Evolutionary conservation across 2,797 vertebrate species (phyloP).

Genomic region (Sitta carolinensis): DNA sequence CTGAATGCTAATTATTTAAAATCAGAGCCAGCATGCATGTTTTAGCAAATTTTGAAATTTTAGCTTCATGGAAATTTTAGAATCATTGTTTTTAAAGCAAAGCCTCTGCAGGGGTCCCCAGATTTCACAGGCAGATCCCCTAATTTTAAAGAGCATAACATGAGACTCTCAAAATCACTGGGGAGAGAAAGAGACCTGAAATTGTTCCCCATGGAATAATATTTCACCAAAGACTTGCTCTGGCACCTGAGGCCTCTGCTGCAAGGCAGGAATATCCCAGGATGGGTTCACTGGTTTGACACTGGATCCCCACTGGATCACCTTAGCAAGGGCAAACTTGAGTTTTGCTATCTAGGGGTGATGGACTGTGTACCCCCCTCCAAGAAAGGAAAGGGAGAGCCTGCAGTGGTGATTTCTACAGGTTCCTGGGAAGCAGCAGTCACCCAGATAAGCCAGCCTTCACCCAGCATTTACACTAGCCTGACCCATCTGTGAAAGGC

Average conservation of each 20-base stretch:
- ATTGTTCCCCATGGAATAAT: not conserved
- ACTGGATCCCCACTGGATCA: not conserved
- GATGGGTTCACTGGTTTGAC: not conserved
- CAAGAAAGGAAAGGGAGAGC: not conserved
- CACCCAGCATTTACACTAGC: not conserved
- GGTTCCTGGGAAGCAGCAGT: not conserved
- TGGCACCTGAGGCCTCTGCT: not conserved
- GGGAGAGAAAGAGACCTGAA: not conserved
- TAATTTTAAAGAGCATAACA: not conserved
- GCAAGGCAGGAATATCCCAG: not conserved
- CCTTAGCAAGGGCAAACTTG: not conserved
- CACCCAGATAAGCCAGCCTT: not conserved
- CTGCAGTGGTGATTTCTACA: not conserved
- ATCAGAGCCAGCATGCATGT: not conserved
- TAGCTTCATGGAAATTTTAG: not conserved
- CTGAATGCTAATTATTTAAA: not conserved
- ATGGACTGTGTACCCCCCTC: not conserved
- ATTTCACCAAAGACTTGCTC: not conserved
- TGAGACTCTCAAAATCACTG: not conserved
- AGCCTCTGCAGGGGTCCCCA: fast-evolving
- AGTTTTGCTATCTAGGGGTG: not conserved
- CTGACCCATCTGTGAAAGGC: not conserved
- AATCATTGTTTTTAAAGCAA: not conserved
- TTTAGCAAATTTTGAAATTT: not conserved
- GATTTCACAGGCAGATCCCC: not conserved